phyloP scores from a whole-genome alignment of 1,140 invertebrate species.

The Drosophila mayri region DNA sequence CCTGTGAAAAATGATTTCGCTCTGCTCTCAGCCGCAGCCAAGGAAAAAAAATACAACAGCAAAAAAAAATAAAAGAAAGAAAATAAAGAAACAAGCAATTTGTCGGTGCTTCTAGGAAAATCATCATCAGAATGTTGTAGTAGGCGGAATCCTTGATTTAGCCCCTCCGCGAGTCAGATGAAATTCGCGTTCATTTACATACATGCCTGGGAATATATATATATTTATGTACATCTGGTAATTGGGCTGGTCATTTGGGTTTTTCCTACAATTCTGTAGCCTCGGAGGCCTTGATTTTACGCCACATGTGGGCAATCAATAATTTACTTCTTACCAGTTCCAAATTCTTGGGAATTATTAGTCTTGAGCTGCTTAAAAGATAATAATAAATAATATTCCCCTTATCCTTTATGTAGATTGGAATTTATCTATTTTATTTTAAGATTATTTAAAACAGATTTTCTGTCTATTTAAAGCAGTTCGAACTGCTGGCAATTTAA shows the following conservation, averaged over 20 bases:
- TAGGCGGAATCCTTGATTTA: constrained; percentile 34
- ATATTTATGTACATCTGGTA: constrained; percentile 18
- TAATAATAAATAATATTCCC: too few relatives aligned
- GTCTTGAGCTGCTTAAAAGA: not conserved
- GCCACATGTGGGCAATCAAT: constrained; percentile 24
- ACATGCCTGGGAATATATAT: constrained; percentile 12
- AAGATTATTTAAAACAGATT: too few relatives aligned
- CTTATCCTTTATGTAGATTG: too few relatives aligned
- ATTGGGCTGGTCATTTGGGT: constrained; percentile 31
- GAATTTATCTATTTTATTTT: too few relatives aligned
- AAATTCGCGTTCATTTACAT: constrained; percentile 42
- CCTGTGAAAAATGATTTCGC: constrained; percentile 70
- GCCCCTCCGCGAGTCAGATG: constrained; percentile 6
- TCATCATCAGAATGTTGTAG: constrained; percentile 41
- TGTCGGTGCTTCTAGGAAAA: constrained; percentile 60
- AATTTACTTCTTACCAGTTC: not conserved
- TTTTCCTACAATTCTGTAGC: not conserved
- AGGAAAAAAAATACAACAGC: not conserved
- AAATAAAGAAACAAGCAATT: constrained; percentile 49
- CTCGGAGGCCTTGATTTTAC: constrained; percentile 3
- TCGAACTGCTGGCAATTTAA: too few relatives aligned
- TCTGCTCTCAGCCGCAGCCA: constrained; percentile 28
- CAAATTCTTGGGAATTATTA: not conserved
- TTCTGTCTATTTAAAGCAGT: too few relatives aligned
- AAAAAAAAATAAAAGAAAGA: constrained; percentile 25